Conservation (phyloP, 30 jellyfish, hydroid and myxozoan genomes). For the Mastigias papua region DNA sequence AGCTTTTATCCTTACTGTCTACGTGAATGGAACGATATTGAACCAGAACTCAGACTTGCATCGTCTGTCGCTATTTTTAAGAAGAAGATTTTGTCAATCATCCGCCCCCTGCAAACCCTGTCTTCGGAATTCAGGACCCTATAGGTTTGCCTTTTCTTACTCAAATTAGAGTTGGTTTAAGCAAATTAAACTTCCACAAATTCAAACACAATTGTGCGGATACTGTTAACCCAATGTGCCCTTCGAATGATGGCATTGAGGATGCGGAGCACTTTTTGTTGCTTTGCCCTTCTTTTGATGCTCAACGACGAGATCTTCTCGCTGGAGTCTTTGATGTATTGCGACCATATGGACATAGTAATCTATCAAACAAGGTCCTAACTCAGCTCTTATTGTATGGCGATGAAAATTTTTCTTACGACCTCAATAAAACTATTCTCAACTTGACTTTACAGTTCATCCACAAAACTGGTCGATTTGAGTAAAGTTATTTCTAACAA, state of each 20-base stretch:
- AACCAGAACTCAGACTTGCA: constrained; percentile 67
- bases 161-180: constrained; percentile 44
- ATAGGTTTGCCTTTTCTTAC: constrained; percentile 22
- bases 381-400: constrained; percentile 45
- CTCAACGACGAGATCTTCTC: constrained; percentile 16
- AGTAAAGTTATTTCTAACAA: constrained; percentile 1
- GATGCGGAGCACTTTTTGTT: constrained; percentile 48
- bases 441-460: constrained; percentile 17
- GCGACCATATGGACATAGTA: constrained; percentile 1
- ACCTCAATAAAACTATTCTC: constrained; percentile 27
- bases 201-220: constrained; percentile 30
- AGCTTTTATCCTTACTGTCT: constrained; percentile 69
- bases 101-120: constrained; percentile 47
- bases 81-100: constrained; percentile 34
- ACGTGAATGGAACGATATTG: constrained; percentile 66
- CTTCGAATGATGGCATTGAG: constrained; percentile 50
- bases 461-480: constrained; percentile 49
- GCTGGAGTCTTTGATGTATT: constrained; percentile 19
- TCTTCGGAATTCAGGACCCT: constrained; percentile 47
- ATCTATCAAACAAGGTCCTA: constrained; percentile 15
- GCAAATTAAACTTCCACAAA: constrained; percentile 19
- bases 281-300: constrained; percentile 51
- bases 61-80: constrained; percentile 61
- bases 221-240: constrained; percentile 51
- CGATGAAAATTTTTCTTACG: constrained; percentile 29